Conservation (phyloP, 2,888 invertebrate species). For the Harmothoe impar region DNA sequence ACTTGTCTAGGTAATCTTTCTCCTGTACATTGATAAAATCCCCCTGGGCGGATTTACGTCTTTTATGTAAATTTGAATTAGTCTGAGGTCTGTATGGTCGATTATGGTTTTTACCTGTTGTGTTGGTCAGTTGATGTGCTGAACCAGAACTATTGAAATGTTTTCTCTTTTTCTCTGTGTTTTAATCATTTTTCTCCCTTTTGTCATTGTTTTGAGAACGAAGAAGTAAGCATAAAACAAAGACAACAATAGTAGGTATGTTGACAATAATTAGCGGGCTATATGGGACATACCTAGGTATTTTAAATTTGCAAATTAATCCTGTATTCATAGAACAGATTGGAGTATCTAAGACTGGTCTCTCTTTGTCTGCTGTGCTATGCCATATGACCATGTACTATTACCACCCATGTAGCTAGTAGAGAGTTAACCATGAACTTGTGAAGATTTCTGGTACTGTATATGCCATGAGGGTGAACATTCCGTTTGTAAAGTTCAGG, state of each 20-base stretch:
- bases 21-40: constrained; percentile 48
- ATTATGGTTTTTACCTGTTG: constrained; percentile 55
- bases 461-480: background rate
- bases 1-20: constrained; percentile 32
- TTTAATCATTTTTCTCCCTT: background rate
- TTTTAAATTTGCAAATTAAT: background rate
- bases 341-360: constrained; percentile 20
- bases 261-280: constrained; percentile 51
- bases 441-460: background rate
- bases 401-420: no score
- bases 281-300: constrained; percentile 40
- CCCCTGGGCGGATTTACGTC: constrained; percentile 39
- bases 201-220: constrained; percentile 28
- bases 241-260: background rate
- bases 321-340: background rate
- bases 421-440: no score
- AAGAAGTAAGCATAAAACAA: background rate
- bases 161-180: constrained; percentile 8
- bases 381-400: no score
- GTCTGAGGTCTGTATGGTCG: constrained; percentile 57
- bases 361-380: constrained; percentile 42
- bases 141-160: background rate
- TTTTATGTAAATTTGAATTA: constrained; percentile 59
- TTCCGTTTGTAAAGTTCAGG: background rate
- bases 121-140: constrained; percentile 28